These are phyloP conservation scores for Passer montanus DNA, from an alignment of 2,113 vertebrate genomes.

Conservation along the genomic window DNA sequence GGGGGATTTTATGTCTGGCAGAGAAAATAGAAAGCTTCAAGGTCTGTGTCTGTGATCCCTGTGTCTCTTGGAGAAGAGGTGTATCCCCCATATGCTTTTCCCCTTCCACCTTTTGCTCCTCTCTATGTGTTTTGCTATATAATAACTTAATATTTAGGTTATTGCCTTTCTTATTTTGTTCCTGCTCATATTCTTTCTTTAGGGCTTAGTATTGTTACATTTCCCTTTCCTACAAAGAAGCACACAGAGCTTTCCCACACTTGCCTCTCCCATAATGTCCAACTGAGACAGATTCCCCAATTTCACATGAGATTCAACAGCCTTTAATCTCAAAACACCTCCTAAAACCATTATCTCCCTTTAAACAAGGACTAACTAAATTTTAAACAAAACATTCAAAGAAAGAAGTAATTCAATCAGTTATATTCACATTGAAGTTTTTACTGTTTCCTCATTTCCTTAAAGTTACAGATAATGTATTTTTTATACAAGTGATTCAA, in stretches of 20 bases:
- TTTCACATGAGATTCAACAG: neutral
- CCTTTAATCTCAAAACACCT: neutral
- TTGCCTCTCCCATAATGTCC: neutral
- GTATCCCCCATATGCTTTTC: neutral
- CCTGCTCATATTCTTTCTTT: neutral
- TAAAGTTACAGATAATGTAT: neutral
- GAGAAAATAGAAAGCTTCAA: neutral
- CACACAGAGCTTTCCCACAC: neutral
- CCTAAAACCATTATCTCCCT: neutral
- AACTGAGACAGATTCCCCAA: neutral
- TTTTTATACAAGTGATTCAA: neutral
- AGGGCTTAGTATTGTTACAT: neutral
- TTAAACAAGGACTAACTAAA: neutral
- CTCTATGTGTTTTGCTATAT: neutral
- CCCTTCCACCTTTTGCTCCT: neutral
- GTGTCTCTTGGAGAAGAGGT: neutral
- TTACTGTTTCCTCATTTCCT: neutral
- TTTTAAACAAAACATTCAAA: neutral
- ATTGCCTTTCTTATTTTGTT: neutral
- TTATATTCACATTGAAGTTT: neutral
- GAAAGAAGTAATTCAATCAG: neutral
- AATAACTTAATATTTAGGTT: neutral
- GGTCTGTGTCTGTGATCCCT: neutral
- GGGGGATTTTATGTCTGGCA: neutral
- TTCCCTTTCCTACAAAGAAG: neutral